phyloP scores from a whole-genome alignment of 2,113 vertebrate genomes.

The Gobio gobio region DNA sequence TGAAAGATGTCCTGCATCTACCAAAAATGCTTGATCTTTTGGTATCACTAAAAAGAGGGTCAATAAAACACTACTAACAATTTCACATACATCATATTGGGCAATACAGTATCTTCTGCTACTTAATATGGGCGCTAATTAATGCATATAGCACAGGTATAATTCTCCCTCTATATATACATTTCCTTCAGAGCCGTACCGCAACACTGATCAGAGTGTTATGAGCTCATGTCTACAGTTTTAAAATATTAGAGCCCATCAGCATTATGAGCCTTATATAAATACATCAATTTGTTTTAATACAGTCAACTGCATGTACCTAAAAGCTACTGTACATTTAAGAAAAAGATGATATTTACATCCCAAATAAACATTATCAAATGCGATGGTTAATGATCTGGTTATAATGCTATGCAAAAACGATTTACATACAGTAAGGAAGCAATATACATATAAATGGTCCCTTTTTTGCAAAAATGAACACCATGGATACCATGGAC shows the following conservation, averaged over 20 bases:
- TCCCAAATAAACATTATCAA: constrained; percentile 15
- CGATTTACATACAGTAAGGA: constrained; percentile 44
- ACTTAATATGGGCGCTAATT: neutral
- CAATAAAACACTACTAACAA: neutral
- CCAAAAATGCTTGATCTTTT: neutral
- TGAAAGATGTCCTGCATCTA: constrained; percentile 47
- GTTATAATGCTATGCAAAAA: constrained; percentile 26
- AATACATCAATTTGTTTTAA: constrained; percentile 39
- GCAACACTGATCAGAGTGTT: constrained; percentile 38
- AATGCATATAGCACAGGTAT: neutral
- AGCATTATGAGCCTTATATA: constrained; percentile 36
- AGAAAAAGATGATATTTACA: constrained; percentile 48
- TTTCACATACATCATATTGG: neutral
- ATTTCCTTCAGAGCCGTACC: constrained; percentile 39
- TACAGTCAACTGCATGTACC: constrained; percentile 43
- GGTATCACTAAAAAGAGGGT: neutral
- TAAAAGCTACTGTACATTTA: constrained; percentile 45
- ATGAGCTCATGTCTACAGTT: constrained; percentile 45
- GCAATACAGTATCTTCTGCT: neutral
- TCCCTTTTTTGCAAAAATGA: constrained; percentile 76
- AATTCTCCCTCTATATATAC: constrained; percentile 7
- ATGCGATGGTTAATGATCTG: constrained; percentile 19
- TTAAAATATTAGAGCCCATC: constrained; percentile 35
- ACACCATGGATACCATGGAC: constrained; percentile 95
- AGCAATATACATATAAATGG: constrained; percentile 58